Base-by-base conservation (phyloP, 2,888 invertebrate genomes). In the Eristalinus aeneus region DNA sequence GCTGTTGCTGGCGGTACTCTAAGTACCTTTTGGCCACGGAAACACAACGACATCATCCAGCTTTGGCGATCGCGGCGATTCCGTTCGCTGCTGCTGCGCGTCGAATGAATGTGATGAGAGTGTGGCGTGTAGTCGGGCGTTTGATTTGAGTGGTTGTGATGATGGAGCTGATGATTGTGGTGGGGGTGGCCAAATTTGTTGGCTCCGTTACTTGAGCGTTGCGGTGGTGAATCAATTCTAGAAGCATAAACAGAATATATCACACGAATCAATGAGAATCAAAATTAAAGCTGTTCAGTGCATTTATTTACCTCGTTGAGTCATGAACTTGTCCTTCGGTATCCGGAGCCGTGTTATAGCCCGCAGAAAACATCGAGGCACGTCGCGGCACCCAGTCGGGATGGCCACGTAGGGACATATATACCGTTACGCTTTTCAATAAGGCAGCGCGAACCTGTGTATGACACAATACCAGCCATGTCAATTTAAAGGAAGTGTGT, bases 361-460 rank as follows among this genome's bases (percentile, higher is more conserved):
- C 92, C 2, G 89, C 92, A 8, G 93, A 93, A 75, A 92, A 92
- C 91, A 92, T 91, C 3, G 93, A 92, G 22, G 91, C 89, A 12
- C 92, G 91, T 77, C 92, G 90, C 27, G 91, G 92, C n/a, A 89
- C 90, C 91, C 92, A 93, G 67, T 92, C 92, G 6, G 91, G 90
- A 87, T 92, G 92, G 1, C 92, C 92, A 34, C 93, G 91, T 46
- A 92, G 89, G 5, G 93, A 93, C 90, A 93, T 91, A 86, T 93
- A 93, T 23, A 93, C 92, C 22, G 92, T 90, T 56, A 94, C 81
- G 77, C 93, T 93, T 89, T 93, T 93, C 27, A 92, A 90, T 81
- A 94, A 89, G 46, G 93, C 93, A 16, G 92, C 89, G 46, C 93
- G 92, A 10, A 94, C 93, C 93, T 94, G n/a, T n/a, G n/a, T 71